Percentiles rank a stretch among this genome's conserved stretches.
phyloP scores from a whole-genome alignment of 2,888 invertebrate species.

The Callinectes sapidus region DNA sequence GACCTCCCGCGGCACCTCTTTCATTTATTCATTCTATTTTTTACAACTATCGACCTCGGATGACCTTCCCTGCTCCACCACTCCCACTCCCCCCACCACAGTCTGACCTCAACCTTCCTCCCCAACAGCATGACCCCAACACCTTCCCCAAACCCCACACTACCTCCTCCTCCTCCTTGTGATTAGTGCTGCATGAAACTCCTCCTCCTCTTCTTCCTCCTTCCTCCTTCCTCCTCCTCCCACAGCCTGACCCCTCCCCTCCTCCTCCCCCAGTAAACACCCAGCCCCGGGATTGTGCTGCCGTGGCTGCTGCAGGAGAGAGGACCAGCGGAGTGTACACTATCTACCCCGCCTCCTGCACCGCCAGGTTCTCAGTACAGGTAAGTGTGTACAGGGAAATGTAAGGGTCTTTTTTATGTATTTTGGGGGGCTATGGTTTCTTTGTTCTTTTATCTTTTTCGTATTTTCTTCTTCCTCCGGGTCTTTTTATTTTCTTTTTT shows the following conservation, averaged over 20 bases:
- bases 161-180: background rate
- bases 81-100: background rate
- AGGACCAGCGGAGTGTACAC: conserved; percentile 67
- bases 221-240: background rate
- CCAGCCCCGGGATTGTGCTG: conserved; percentile 66
- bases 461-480: background rate
- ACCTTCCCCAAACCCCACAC: background rate
- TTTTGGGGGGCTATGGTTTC: too few species aligned
- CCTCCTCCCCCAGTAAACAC: conserved; percentile 30
- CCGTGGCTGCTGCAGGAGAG: conserved; percentile 65
- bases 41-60: background rate
- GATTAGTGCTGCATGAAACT: background rate
- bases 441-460: background rate
- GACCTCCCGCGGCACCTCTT: background rate
- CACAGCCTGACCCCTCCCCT: background rate
- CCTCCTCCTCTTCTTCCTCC: background rate
- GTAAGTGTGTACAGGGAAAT: conserved; percentile 37
- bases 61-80: background rate
- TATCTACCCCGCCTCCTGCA: conserved; percentile 68
- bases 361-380: conserved; percentile 64
- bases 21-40: background rate
- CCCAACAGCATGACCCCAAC: background rate
- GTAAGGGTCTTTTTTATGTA: background rate
- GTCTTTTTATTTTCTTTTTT: background rate
- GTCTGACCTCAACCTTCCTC: background rate